phyloP scores from a whole-genome alignment of 2,888 invertebrate species.

The Norana najaformis region DNA sequence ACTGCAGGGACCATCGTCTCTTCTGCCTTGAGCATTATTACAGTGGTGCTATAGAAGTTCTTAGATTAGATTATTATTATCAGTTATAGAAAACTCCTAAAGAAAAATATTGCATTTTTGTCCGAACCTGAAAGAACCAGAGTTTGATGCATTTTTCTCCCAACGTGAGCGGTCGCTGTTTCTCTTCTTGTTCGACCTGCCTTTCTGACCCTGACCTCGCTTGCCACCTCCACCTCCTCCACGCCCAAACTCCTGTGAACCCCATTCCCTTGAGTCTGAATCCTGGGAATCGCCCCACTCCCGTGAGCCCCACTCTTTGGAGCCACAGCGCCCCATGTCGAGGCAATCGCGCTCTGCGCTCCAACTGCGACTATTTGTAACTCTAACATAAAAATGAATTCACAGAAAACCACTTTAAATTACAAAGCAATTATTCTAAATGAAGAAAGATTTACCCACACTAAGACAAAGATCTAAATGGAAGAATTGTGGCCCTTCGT shows the following conservation, averaged over 20 bases:
- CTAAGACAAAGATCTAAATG: too few species aligned
- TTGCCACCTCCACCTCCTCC: not conserved
- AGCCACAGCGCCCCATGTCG: not conserved
- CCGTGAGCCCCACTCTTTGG: conserved; percentile 47
- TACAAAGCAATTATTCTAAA: not conserved
- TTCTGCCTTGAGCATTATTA: too few species aligned
- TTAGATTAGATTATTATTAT: too few species aligned
- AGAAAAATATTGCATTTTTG: not conserved
- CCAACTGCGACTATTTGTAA: conserved; percentile 16
- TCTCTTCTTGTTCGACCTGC: conserved; percentile 1
- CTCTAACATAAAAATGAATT: not conserved
- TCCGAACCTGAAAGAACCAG: not conserved
- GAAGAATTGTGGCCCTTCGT: too few species aligned
- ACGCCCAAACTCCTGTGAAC: conserved; percentile 4
- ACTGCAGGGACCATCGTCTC: too few species aligned
- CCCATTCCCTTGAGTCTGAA: conserved; percentile 20
- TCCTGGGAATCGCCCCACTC: conserved; percentile 38
- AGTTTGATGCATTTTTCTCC: not conserved
- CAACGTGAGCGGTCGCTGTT: not conserved
- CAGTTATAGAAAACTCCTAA: not conserved
- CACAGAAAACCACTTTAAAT: not conserved
- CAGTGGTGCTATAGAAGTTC: too few species aligned
- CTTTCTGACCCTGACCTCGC: not conserved
- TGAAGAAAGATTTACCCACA: too few species aligned
- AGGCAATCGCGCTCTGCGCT: not conserved